These are phyloP conservation scores for Pipistrellus pipistrellus DNA, from an alignment of 2,797 vertebrate species.

Conservation along the genomic window DNA sequence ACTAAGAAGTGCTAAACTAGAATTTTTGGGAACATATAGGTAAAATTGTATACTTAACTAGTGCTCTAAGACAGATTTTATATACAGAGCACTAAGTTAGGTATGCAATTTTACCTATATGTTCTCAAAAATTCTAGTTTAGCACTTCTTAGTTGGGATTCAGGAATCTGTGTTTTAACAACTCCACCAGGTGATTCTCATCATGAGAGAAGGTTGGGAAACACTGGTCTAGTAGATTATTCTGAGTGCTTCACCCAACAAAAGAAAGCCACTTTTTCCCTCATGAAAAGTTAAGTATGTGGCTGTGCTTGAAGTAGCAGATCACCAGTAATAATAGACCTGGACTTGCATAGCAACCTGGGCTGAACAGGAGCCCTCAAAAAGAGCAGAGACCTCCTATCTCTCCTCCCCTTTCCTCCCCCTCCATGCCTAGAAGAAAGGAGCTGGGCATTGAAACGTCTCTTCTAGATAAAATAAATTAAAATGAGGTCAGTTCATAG, in stretches of 20 bases:
- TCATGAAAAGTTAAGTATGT: background rate
- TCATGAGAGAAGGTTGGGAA: too few species aligned
- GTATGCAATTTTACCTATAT: too few species aligned
- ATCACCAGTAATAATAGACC: background rate
- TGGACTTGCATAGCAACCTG: background rate
- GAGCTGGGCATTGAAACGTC: background rate
- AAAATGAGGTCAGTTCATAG: slow-evolving; percentile 10
- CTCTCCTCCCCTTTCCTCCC: background rate
- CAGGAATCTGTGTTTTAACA: too few species aligned
- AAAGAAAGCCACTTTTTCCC: background rate
- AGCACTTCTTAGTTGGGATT: too few species aligned
- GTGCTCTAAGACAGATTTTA: too few species aligned
- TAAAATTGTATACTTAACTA: too few species aligned
- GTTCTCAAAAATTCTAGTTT: too few species aligned
- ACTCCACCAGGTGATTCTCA: too few species aligned
- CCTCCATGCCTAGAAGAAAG: slow-evolving; percentile 1
- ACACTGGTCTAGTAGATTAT: background rate
- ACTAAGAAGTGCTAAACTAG: too few species aligned
- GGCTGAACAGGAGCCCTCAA: background rate
- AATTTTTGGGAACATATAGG: too few species aligned
- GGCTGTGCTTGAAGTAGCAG: background rate
- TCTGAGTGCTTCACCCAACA: background rate
- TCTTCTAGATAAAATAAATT: slow-evolving; percentile 35
- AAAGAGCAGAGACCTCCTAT: background rate
- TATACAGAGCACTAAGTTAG: too few species aligned